Conservation (phyloP, 2,113 vertebrate species). For the Neotoma lepida region DNA sequence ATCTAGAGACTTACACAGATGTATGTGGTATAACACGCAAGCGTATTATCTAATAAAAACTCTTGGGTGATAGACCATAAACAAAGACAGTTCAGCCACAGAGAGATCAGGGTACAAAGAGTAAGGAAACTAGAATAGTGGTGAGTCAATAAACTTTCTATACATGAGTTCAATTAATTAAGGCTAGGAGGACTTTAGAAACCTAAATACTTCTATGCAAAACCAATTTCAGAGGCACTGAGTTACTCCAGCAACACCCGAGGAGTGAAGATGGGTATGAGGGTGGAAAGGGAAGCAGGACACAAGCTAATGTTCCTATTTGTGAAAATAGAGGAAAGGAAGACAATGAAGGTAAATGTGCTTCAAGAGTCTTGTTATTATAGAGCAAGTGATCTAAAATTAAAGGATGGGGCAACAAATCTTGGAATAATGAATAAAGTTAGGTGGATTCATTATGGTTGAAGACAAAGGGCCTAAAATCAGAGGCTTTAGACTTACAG, state of each 20-base stretch:
- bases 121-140: background rate
- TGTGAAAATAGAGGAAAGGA: background rate
- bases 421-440: background rate
- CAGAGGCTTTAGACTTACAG: background rate
- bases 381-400: background rate
- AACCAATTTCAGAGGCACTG: background rate
- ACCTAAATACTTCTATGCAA: background rate
- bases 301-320: background rate
- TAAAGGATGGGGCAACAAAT: background rate
- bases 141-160: background rate
- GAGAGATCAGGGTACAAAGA: background rate
- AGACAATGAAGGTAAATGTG: background rate
- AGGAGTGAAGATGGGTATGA: background rate
- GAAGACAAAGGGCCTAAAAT: background rate
- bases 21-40: background rate
- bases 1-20: background rate
- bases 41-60: background rate
- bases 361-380: background rate
- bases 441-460: background rate
- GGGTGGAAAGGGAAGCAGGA: background rate
- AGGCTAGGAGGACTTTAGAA: background rate
- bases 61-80: background rate
- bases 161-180: background rate
- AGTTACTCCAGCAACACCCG: background rate
- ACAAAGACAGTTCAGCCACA: background rate